Percentiles rank a stretch among this genome's conserved stretches.
Conservation (phyloP, 2,888 invertebrate species). For the Coelinius sp. region DNA sequence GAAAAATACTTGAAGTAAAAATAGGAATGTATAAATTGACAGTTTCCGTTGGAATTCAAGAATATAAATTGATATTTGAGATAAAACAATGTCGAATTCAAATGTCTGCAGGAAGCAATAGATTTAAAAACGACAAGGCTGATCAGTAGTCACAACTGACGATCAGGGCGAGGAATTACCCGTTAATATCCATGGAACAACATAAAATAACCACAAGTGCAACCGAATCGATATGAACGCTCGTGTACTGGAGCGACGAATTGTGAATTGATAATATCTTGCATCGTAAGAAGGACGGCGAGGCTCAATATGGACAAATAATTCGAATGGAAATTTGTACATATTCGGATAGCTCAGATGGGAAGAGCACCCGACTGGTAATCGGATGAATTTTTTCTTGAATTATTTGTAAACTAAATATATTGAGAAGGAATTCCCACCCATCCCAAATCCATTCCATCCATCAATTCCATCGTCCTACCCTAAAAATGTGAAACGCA, state of each 20-base stretch:
- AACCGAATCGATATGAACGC: constrained; percentile 58
- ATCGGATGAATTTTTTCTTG: too few species aligned
- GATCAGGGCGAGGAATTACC: not conserved
- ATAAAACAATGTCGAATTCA: not conserved
- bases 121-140: constrained; percentile 28
- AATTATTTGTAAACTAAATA: too few species aligned
- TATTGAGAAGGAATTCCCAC: too few species aligned
- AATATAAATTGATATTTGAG: constrained; percentile 5
- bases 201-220: constrained; percentile 60
- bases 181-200: constrained; percentile 51
- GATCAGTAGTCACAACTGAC: constrained; percentile 43
- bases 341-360: too few species aligned
- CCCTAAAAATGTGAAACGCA: too few species aligned
- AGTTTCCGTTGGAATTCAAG: not conserved
- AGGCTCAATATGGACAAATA: too few species aligned
- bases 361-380: too few species aligned
- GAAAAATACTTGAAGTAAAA: not conserved
- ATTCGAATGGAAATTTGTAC: too few species aligned
- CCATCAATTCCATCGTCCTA: too few species aligned
- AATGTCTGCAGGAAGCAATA: constrained; percentile 2
- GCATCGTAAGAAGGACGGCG: too few species aligned
- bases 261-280: constrained; percentile 55
- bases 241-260: constrained; percentile 52
- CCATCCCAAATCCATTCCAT: too few species aligned
- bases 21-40: not conserved